phyloP scores from a whole-genome alignment of 2,888 invertebrate species.

The Patella depressa region DNA sequence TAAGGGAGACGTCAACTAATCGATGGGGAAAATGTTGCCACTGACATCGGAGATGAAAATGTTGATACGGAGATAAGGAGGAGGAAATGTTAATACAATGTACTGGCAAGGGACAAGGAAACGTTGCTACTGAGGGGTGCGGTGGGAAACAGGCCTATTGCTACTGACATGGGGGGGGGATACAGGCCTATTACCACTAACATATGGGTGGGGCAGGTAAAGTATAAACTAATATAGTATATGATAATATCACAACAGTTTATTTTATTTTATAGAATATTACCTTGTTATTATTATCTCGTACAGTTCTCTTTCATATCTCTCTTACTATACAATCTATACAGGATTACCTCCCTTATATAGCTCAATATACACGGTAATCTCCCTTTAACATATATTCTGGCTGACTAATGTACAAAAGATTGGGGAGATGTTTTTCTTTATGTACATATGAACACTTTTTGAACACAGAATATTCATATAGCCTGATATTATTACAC shows the following conservation, averaged over 20 bases:
- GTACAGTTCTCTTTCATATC: slow-evolving; percentile 22
- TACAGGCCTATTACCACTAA: no score
- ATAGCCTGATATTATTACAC: not conserved
- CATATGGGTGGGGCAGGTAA: no score
- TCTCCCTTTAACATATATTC: not conserved
- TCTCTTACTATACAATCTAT: slow-evolving; percentile 21
- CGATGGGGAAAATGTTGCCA: no score
- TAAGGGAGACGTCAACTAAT: no score
- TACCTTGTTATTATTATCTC: slow-evolving; percentile 19
- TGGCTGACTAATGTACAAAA: not conserved
- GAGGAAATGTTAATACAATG: no score
- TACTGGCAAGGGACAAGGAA: no score
- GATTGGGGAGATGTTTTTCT: not conserved
- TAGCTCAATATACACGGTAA: slow-evolving; percentile 6
- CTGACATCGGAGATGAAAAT: no score
- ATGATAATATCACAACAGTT: slow-evolving; percentile 13
- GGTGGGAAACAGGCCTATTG: no score
- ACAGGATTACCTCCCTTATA: slow-evolving; percentile 1
- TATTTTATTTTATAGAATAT: slow-evolving; percentile 22
- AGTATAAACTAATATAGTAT: no score
- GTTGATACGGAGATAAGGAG: no score
- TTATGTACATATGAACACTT: slow-evolving; percentile 12
- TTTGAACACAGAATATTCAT: not conserved
- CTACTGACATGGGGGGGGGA: no score
- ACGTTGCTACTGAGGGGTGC: no score